phyloP scores from a whole-genome alignment of 2,797 vertebrate genomes.

The Poecilia gillii region DNA sequence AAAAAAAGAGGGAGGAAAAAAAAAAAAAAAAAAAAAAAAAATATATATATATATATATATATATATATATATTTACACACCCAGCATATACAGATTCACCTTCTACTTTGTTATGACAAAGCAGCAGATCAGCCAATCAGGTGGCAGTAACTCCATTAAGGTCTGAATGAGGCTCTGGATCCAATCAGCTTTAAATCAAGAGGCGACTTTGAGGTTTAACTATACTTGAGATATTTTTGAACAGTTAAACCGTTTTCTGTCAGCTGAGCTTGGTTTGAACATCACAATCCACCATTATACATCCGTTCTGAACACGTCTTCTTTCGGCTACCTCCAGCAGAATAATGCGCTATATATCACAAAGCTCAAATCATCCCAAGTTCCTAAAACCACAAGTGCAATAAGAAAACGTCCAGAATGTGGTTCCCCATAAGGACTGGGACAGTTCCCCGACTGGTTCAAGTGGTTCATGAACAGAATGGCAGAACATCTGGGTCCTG shows the following conservation, averaged over 20 bases:
- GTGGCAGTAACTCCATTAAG: not conserved
- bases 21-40: not conserved
- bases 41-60: not conserved
- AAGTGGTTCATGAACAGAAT: not conserved
- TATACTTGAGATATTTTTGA: not conserved
- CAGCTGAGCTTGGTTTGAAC: not conserved
- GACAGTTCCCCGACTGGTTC: not conserved
- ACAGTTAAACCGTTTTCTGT: not conserved
- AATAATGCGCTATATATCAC: constrained; percentile 18
- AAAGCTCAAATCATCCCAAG: constrained; percentile 8
- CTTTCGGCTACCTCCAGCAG: constrained; percentile 55
- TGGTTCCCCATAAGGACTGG: not conserved
- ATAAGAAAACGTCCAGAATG: not conserved
- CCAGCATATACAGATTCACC: not conserved
- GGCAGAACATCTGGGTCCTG: not conserved
- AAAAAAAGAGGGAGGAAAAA: too few species aligned
- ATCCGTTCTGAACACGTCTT: constrained; percentile 16
- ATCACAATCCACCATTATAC: not conserved
- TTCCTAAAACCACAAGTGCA: not conserved
- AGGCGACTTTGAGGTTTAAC: not conserved
- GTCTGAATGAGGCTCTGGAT: not conserved
- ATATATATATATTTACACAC: not conserved
- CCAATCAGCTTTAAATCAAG: not conserved
- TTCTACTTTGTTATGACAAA: not conserved
- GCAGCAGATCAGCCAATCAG: not conserved